Base-by-base conservation (phyloP, 2,797 vertebrate genomes). In the Macroramphosus scolopax region DNA sequence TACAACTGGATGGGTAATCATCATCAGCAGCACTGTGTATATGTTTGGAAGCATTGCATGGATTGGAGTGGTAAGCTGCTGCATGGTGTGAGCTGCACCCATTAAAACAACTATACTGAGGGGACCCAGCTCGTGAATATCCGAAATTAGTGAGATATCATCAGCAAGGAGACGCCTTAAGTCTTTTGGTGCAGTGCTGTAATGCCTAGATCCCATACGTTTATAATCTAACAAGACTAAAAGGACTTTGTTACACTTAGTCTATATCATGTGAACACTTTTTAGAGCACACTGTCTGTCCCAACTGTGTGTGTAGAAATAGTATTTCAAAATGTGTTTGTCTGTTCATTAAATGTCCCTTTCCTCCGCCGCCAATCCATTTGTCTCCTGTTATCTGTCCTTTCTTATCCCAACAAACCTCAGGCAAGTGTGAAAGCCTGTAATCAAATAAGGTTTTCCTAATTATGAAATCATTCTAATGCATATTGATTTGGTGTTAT, bases 81-180 rank as follows among this genome's bases (percentile, higher is more conserved):
- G 84, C 84, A 88, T 87, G 83, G 62, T 75, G 63, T 83, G 74
- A 82, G 34, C 38, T 64, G 34, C 50, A 65, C 34, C 63, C 54
- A 34, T 40, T 44, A 7, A 61, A 51, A 47, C 24, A 51, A 7
- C 38, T 32, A 17, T n/a, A n/a, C n/a, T 40, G 39, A 68, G 36
- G 37, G 46, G 25, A 46, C 25, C 29, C 12, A 36, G 34, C 14
- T 14, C 39, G 15, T 13, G 16, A 3, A 10, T 14, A 10, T 5
- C 7, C 4, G 11, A 12, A 9, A 49, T 17, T 9, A 22, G 28
- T 25, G 40, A 11, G 15, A 37, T 33, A 6, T 51, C 32, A 22
- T 20, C 34, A 29, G 8, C 12, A 25, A 56, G 12, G n/a, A 35
- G 15, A 54, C 25, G 20, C 14, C 11, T 24, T 30, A 22, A 51